Evolutionary conservation across 2,113 vertebrate genomes (phyloP).

Genomic region (Prolemur simus): DNA sequence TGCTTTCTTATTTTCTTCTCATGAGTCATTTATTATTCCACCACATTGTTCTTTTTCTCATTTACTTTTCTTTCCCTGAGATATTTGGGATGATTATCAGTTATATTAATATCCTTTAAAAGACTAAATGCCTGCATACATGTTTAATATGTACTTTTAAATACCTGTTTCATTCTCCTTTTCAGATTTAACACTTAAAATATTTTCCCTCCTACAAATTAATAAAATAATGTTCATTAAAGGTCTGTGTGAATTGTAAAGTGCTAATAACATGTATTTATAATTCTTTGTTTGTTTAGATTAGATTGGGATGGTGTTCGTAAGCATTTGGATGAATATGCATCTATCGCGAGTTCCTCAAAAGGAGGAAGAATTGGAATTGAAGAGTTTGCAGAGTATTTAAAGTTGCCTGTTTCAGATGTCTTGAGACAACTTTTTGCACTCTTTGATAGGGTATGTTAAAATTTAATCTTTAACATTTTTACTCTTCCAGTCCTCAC

Average conservation of each 20-base stretch:
- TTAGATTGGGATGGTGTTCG: slow-evolving; percentile 94
- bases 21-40: neutral
- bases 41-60: neutral
- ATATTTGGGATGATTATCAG: neutral
- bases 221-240: neutral
- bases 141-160: neutral
- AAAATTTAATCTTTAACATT: neutral
- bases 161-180: neutral
- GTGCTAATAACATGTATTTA: neutral
- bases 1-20: neutral
- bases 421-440: slow-evolving; percentile 92
- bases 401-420: slow-evolving; percentile 93
- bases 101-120: neutral
- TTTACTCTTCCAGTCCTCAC: neutral
- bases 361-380: slow-evolving; percentile 95
- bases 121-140: neutral
- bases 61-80: neutral
- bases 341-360: slow-evolving; percentile 90
- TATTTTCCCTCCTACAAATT: neutral
- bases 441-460: slow-evolving; percentile 95
- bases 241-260: neutral
- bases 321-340: slow-evolving; percentile 93
- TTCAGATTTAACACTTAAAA: neutral
- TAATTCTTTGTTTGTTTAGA: slow-evolving; percentile 81
- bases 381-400: slow-evolving; percentile 92